phyloP scores from a whole-genome alignment of 2,888 invertebrate genomes.

The Drosophila antonietae region DNA sequence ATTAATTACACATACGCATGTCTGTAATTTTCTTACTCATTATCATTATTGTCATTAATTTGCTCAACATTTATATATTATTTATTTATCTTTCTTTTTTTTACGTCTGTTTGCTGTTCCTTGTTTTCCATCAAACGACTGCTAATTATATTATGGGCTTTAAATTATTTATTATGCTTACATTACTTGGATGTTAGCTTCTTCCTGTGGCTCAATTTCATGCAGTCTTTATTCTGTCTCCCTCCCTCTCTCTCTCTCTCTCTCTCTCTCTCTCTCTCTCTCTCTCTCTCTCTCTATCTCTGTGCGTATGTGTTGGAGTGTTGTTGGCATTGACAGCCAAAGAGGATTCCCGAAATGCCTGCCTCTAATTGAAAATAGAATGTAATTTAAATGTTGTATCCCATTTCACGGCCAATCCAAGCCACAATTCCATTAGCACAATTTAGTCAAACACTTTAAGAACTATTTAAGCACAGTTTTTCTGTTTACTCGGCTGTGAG shows the following conservation, averaged over 20 bases:
- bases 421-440: not conserved
- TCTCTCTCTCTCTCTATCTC: not conserved
- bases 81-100: not conserved
- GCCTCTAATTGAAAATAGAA: conserved; percentile 19
- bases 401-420: conserved; percentile 11
- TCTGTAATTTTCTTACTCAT: conserved; percentile 13
- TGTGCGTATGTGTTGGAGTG: not conserved
- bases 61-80: not conserved
- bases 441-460: not conserved
- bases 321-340: conserved; percentile 22
- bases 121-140: conserved; percentile 34
- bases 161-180: conserved; percentile 43
- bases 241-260: too few species aligned
- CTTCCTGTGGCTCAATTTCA: conserved; percentile 17
- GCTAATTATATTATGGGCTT: conserved; percentile 64
- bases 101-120: not conserved
- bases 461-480: not conserved
- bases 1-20: conserved; percentile 51
- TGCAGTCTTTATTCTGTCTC: not conserved
- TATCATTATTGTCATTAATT: not conserved
- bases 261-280: too few species aligned
- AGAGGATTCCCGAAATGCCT: conserved; percentile 4
- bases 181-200: conserved; percentile 22
- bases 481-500: not conserved
- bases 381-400: conserved; percentile 19